These are phyloP conservation scores for Orthonychiurus folsomi DNA, from an alignment of 2,888 invertebrate species.

Conservation along the genomic window DNA sequence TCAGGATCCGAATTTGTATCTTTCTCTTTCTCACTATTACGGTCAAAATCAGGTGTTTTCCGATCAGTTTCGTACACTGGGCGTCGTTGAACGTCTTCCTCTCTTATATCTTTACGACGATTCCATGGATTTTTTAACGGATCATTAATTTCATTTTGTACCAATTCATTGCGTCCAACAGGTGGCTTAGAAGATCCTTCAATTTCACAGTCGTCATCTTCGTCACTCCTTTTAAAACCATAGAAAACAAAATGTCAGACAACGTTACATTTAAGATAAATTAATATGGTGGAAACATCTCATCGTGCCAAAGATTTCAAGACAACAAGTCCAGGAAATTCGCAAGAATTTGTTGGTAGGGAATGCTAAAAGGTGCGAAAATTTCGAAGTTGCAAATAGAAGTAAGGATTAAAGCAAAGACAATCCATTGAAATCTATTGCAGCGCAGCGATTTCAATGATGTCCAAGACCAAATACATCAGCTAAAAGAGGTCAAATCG, in stretches of 20 bases:
- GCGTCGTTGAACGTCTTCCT: not conserved
- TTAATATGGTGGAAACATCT: too few relatives aligned
- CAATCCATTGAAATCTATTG: too few relatives aligned
- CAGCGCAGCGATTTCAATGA: too few relatives aligned
- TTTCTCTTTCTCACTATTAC: slow-evolving; percentile 2
- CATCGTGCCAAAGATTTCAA: too few relatives aligned
- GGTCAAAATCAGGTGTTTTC: not conserved
- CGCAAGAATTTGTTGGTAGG: too few relatives aligned
- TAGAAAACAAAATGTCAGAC: not conserved
- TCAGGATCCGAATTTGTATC: slow-evolving; percentile 13
- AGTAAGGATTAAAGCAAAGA: too few relatives aligned
- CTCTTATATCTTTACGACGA: not conserved
- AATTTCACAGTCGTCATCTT: not conserved
- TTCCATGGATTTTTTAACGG: not conserved
- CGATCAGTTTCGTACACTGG: not conserved
- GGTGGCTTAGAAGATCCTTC: not conserved
- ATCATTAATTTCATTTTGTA: not conserved
- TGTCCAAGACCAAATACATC: too few relatives aligned
- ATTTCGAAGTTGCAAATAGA: too few relatives aligned
- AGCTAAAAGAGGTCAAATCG: too few relatives aligned
- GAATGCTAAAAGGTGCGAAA: too few relatives aligned
- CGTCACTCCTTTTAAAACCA: not conserved
- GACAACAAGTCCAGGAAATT: too few relatives aligned
- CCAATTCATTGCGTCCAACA: not conserved
- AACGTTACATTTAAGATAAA: not conserved